phyloP scores from a whole-genome alignment of 2,797 vertebrate genomes.

The Crypturellus tataupa region DNA sequence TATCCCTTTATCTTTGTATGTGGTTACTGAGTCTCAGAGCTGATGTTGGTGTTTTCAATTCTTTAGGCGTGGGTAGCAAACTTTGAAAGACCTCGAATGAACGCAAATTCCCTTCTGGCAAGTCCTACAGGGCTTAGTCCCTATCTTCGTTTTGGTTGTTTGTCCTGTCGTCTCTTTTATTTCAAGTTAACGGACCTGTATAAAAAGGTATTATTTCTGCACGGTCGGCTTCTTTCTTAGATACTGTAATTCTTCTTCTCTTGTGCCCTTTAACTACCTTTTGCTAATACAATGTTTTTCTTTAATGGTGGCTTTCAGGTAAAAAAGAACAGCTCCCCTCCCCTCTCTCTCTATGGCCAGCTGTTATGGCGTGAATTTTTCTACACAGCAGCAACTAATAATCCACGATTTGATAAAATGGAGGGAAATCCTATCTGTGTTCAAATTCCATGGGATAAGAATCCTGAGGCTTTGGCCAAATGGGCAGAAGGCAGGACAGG shows the following conservation, averaged over 20 bases:
- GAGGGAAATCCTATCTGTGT: constrained; percentile 95
- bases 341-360: constrained; percentile 93
- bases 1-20: not conserved
- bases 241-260: not conserved
- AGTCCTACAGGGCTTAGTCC: constrained; percentile 95
- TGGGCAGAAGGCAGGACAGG: constrained; percentile 95
- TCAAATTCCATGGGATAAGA: constrained; percentile 95
- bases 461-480: constrained; percentile 94
- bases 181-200: constrained; percentile 95
- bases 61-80: constrained; percentile 94
- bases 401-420: constrained; percentile 98
- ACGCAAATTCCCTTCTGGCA: constrained; percentile 92
- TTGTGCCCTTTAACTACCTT: not conserved
- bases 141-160: constrained; percentile 94
- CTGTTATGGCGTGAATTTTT: constrained; percentile 97
- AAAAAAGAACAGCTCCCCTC: constrained; percentile 92
- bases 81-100: constrained; percentile 95
- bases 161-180: constrained; percentile 95
- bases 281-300: constrained; percentile 8
- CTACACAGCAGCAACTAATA: constrained; percentile 93
- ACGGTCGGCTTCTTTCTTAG: not conserved
- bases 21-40: not conserved
- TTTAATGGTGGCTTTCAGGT: constrained; percentile 82
- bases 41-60: not conserved
- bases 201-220: constrained; percentile 87